These are phyloP conservation scores for Mionectes olivaceus DNA, from an alignment of 2,797 vertebrate genomes.

Conservation along the genomic window DNA sequence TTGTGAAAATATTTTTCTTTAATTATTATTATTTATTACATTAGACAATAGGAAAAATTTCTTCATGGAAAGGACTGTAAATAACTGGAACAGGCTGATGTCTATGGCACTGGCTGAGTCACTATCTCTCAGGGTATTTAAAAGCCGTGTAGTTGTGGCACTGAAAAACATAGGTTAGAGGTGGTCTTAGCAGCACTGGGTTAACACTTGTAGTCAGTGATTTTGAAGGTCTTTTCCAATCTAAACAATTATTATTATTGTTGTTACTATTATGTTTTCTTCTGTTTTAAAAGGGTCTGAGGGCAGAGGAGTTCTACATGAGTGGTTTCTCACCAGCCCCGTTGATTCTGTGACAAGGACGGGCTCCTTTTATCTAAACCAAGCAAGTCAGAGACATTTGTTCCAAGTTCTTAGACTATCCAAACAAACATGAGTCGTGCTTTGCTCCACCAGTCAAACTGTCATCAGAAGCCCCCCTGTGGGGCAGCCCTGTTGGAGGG, in stretches of 20 bases:
- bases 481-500: fast-evolving
- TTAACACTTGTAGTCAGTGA: neutral
- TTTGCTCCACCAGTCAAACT: slow-evolving; percentile 48
- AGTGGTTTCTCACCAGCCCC: slow-evolving; percentile 15
- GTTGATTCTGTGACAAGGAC: slow-evolving; percentile 11
- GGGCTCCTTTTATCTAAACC: slow-evolving; percentile 55
- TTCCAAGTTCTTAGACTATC: slow-evolving; percentile 60
- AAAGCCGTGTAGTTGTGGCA: neutral
- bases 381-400: slow-evolving; percentile 45
- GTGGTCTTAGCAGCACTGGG: neutral
- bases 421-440: slow-evolving; percentile 43
- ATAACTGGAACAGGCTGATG: neutral
- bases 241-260: neutral
- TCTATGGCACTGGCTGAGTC: neutral
- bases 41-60: neutral
- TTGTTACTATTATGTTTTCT: neutral
- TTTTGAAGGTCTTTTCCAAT: neutral
- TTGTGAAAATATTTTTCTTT: neutral
- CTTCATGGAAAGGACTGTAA: neutral
- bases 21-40: neutral
- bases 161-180: neutral
- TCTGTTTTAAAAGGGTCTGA: neutral
- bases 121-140: neutral
- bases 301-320: neutral
- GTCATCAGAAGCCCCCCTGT: neutral